Conservation (phyloP, 2,113 vertebrate genomes). For the Dasyurus viverrinus region DNA sequence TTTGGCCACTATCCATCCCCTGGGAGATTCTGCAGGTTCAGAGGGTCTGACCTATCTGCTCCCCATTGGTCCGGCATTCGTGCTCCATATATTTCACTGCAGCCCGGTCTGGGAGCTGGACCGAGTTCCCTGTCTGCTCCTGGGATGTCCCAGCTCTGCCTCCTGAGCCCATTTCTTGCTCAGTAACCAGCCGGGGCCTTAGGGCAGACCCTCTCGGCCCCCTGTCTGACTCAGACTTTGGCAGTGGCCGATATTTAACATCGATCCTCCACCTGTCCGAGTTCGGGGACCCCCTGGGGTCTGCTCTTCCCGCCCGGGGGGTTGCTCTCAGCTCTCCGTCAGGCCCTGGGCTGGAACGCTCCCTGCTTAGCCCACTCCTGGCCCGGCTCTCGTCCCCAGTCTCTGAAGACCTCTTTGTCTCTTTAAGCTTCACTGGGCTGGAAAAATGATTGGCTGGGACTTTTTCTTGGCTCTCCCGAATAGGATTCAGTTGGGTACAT, state of each 20-base stretch:
- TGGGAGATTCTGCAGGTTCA: background rate
- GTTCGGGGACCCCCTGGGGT: background rate
- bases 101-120: background rate
- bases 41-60: background rate
- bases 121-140: background rate
- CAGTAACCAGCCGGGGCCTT: background rate
- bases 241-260: background rate
- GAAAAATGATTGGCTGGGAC: background rate
- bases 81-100: background rate
- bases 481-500: background rate
- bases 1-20: background rate
- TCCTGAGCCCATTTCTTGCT: background rate
- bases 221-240: background rate
- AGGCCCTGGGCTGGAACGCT: too few species aligned
- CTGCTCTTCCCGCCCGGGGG: background rate
- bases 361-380: too few species aligned
- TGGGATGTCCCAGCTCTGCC: background rate
- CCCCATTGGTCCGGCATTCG: background rate
- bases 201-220: accelerated
- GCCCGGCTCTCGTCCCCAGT: background rate
- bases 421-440: background rate
- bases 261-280: background rate
- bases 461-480: background rate
- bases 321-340: background rate
- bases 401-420: background rate